Conservation (phyloP, 2,113 vertebrate genomes). For the Pelusios castaneus region DNA sequence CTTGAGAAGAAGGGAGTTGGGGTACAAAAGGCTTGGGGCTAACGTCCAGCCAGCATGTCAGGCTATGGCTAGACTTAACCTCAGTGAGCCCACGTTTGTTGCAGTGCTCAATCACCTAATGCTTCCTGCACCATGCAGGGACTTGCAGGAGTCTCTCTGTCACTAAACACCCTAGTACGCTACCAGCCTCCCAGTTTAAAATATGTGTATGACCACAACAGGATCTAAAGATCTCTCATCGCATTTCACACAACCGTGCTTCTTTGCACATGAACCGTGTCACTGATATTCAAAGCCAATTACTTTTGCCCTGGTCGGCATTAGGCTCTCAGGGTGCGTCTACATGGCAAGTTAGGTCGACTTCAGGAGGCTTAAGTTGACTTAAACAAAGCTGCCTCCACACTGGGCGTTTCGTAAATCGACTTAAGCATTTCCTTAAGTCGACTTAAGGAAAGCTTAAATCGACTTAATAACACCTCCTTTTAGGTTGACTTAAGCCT, state of each 20-base stretch:
- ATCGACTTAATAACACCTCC: no score
- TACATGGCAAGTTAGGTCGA: no score
- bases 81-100: neutral
- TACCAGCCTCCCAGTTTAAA: rapidly evolving
- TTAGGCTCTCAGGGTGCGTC: no score
- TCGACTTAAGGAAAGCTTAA: no score
- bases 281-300: rapidly evolving
- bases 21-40: neutral
- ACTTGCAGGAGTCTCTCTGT: neutral
- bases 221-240: neutral
- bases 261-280: rapidly evolving
- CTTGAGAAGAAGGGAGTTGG: neutral
- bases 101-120: neutral
- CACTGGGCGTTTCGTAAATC: no score
- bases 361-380: no score
- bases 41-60: neutral
- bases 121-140: neutral
- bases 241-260: rapidly evolving
- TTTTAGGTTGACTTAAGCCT: no score
- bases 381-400: no score
- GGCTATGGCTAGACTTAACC: neutral
- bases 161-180: neutral
- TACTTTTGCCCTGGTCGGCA: neutral
- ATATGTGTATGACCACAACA: neutral
- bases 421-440: no score